Base-by-base conservation (phyloP, 1,140 invertebrate species). In the Caerostris darwini region DNA sequence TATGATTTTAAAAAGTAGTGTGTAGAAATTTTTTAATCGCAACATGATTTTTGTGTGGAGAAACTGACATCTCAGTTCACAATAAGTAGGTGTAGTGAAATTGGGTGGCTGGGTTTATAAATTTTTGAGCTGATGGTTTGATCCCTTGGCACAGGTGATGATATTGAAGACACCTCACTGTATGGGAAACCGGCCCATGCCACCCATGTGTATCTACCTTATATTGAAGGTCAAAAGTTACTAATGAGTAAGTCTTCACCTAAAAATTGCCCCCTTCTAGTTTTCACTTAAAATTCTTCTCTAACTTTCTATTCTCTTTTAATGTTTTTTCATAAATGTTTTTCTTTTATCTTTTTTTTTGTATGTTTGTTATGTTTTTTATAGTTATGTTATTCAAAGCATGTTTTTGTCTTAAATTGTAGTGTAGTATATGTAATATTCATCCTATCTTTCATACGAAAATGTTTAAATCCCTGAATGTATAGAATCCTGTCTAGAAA, bases 161-260 rank as follows among this genome's bases (percentile, higher is more conserved):
- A 97, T 96, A 97, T 97, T 96, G 96, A 95, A 94, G 94, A 97
- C 95, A 97, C 97, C 95, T 96, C 97, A 95, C 95, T 96, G 77
- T 94, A 91, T 95, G 96, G 96, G 89, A 96, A 96, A 95, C 97
- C 97, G 95, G 96, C 97, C 96, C 97, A 97, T 96, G 97, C 97
- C 95, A 97, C 97, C 96, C 97, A 98, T 96, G 97, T 98, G 96
- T 98, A 98, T 96, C 97, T 98, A 96, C 97, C 97, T 96, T 98
- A 97, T 97, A 98, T 97, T 96, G 97, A 98, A 96, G 97, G 97
- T 96, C 97, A 97, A 96, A 97, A 97, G 97, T 97, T 97, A 96
- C 97, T 97, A 95, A 97, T 97, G 96, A 97, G 97, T 98, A 98
- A 98, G 97, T 98, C 95, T 96, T 94, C 71, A 94, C 89, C 86